A percentile compares a stretch with the other conserved stretches of the same genome.
Evolutionary conservation across 2,888 invertebrate genomes (phyloP).

Genomic region (Sinhomidia bicolor): DNA sequence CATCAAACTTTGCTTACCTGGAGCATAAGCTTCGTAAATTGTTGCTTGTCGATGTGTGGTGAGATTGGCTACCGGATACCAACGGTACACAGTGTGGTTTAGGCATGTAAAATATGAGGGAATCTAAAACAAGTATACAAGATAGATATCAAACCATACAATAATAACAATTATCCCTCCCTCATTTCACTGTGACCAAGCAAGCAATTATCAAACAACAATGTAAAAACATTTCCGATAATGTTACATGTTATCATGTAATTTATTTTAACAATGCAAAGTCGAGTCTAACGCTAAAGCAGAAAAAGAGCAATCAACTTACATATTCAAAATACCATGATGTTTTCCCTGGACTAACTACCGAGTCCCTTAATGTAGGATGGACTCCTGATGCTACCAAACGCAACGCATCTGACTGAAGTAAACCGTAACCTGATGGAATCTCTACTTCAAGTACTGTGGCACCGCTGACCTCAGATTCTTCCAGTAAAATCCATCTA

Average conservation of each 20-base stretch:
- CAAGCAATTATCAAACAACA: constrained; percentile 12
- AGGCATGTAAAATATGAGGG: constrained; percentile 83
- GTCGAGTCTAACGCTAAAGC: background rate
- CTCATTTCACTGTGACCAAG: background rate
- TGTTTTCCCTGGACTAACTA: constrained; percentile 81
- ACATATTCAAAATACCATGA: constrained; percentile 83
- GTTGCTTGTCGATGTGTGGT: constrained; percentile 83
- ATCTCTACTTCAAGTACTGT: constrained; percentile 82
- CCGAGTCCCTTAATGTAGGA: constrained; percentile 81
- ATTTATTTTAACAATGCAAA: background rate
- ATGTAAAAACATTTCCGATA: background rate
- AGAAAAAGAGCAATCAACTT: constrained; percentile 79
- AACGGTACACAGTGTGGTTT: constrained; percentile 83
- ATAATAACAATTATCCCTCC: background rate
- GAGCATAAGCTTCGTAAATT: constrained; percentile 84
- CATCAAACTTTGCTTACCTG: too few species aligned
- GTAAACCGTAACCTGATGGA: constrained; percentile 83
- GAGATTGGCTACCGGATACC: constrained; percentile 85
- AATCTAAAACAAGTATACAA: constrained; percentile 80
- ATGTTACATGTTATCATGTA: constrained; percentile 1
- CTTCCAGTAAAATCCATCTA: constrained; percentile 82
- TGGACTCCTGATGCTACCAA: constrained; percentile 80
- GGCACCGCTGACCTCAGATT: constrained; percentile 82
- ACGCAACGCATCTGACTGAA: constrained; percentile 82
- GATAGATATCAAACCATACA: background rate